phyloP scores from a whole-genome alignment of 2,797 vertebrate species.

The Eulemur albifrons region DNA sequence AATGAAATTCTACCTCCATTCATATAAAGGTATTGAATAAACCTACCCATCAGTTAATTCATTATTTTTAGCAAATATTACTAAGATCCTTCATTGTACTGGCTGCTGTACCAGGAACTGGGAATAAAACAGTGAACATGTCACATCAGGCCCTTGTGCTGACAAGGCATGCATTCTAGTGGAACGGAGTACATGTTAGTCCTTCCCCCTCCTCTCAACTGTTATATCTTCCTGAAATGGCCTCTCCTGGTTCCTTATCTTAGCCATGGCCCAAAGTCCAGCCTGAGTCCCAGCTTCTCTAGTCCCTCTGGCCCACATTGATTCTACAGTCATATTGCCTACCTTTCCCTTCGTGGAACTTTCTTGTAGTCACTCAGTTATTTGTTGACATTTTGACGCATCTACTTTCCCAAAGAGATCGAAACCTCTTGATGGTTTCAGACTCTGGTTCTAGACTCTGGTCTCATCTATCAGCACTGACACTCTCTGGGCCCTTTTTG shows the following conservation, averaged over 20 bases:
- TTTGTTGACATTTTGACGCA: neutral
- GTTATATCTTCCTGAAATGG: neutral
- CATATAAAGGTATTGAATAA: neutral
- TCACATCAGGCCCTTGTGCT: neutral
- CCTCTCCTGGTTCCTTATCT: conserved; percentile 20
- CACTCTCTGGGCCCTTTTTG: neutral
- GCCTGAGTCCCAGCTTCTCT: neutral
- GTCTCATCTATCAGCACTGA: neutral
- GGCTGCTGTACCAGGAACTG: neutral
- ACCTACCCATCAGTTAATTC: neutral
- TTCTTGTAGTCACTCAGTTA: neutral
- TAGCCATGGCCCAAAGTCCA: neutral
- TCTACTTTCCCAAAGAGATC: neutral
- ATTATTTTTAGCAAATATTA: neutral
- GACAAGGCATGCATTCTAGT: neutral
- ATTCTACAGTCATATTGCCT: neutral
- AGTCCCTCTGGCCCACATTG: neutral
- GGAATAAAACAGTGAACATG: neutral
- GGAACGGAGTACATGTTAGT: neutral
- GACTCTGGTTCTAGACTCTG: neutral
- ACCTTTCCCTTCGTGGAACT: neutral
- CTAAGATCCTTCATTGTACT: neutral
- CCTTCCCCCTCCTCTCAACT: neutral
- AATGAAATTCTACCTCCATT: neutral
- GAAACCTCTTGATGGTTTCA: neutral